These are phyloP conservation scores for Siniperca obscura DNA, from an alignment of 2,797 vertebrate genomes.

Conservation along the genomic window DNA sequence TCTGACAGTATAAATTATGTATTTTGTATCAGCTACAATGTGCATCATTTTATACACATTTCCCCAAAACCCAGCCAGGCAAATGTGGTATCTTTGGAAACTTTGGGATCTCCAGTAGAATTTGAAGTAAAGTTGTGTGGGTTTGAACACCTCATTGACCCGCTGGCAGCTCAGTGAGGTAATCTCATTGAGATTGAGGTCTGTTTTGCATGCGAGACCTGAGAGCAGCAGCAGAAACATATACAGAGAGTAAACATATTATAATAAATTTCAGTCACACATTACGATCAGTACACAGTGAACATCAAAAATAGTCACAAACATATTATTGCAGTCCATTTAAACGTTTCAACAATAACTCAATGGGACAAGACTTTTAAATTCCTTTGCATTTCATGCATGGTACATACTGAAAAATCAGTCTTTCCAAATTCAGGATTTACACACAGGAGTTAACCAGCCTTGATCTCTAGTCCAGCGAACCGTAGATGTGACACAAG, in stretches of 20 bases:
- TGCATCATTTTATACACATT: not conserved
- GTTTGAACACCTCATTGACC: not conserved
- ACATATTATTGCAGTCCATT: too few relatives aligned
- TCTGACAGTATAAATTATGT: fast-evolving
- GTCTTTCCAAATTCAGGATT: too few relatives aligned
- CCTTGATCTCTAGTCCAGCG: too few relatives aligned
- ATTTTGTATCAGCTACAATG: not conserved
- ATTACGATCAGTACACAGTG: not conserved
- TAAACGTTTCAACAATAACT: too few relatives aligned
- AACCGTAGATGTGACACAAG: too few relatives aligned
- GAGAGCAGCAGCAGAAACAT: not conserved
- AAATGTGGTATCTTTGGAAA: conserved; percentile 1
- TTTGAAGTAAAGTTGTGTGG: not conserved
- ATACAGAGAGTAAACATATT: not conserved
- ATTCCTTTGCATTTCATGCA: too few relatives aligned
- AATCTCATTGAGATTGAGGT: not conserved
- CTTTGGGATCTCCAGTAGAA: not conserved
- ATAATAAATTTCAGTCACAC: not conserved
- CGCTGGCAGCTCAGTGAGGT: not conserved
- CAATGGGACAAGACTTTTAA: too few relatives aligned
- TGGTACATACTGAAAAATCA: too few relatives aligned
- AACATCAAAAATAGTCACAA: too few relatives aligned
- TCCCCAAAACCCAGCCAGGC: not conserved
- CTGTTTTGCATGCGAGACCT: not conserved
- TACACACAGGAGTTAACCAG: too few relatives aligned